Conservation (phyloP, 2,797 vertebrate genomes). For the Cirrhinus mrigala region DNA sequence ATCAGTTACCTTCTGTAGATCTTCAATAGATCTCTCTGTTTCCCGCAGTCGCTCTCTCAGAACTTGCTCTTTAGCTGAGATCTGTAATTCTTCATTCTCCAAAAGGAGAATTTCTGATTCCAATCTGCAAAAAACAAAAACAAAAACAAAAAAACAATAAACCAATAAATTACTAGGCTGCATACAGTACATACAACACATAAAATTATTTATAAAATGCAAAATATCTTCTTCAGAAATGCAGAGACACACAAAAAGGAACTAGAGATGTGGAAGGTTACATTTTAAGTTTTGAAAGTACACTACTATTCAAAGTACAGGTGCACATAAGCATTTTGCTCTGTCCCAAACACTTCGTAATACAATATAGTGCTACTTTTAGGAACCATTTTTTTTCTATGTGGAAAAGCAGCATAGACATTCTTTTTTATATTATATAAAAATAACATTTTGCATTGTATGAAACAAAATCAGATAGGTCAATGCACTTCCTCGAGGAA, state of each 20-base stretch:
- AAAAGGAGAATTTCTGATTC: slow-evolving; percentile 91
- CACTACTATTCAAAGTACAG: background rate
- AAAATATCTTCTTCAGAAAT: background rate
- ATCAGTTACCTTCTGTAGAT: slow-evolving; percentile 91
- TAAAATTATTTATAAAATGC: background rate
- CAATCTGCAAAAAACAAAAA: slow-evolving; percentile 88
- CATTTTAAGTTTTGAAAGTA: too few species aligned
- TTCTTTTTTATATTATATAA: background rate
- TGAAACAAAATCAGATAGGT: background rate
- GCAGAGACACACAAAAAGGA: background rate
- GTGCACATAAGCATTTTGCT: background rate
- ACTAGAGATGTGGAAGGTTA: background rate
- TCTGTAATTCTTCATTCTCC: slow-evolving; percentile 94
- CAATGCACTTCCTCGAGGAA: background rate
- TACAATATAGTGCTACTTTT: background rate
- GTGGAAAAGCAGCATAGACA: background rate
- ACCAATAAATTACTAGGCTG: background rate
- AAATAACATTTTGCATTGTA: background rate
- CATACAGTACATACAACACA: background rate
- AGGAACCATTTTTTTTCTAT: background rate
- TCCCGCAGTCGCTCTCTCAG: slow-evolving; percentile 93
- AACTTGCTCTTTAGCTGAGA: slow-evolving; percentile 96
- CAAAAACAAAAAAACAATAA: slow-evolving; percentile 31
- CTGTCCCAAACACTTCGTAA: background rate
- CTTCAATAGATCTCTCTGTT: slow-evolving; percentile 91